Percentiles rank a stretch among this genome's conserved stretches.
Evolutionary conservation across 2,113 vertebrate species (phyloP).

Genomic region (Labeo catla): DNA sequence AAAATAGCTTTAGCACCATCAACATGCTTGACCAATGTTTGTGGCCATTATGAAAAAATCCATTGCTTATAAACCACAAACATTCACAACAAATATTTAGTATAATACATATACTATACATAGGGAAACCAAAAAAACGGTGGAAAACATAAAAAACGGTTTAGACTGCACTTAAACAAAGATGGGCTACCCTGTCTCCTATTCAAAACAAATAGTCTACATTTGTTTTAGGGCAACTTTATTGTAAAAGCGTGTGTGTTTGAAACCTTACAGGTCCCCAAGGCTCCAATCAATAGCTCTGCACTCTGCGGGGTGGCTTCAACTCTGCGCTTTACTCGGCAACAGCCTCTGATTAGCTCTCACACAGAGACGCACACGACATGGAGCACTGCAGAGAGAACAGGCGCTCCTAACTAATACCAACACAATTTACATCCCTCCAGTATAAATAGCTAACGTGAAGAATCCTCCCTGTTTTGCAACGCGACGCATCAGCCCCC

Average conservation of each 20-base stretch:
- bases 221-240: slow-evolving; percentile 43
- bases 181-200: background rate
- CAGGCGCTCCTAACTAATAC: background rate
- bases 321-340: slow-evolving; percentile 49
- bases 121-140: background rate
- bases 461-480: slow-evolving; percentile 1
- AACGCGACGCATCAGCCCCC: background rate
- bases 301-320: slow-evolving; percentile 26
- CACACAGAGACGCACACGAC: slow-evolving; percentile 36
- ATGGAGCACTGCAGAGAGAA: slow-evolving; percentile 38
- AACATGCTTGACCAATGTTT: background rate
- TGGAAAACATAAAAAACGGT: slow-evolving; percentile 10
- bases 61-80: background rate
- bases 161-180: background rate
- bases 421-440: slow-evolving; percentile 41
- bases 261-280: slow-evolving; percentile 45
- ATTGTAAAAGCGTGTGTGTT: slow-evolving; percentile 46
- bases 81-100: slow-evolving; percentile 5
- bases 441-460: slow-evolving; percentile 38
- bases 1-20: background rate
- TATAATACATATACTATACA: background rate
- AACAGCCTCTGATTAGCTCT: slow-evolving; percentile 54
- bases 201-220: slow-evolving; percentile 14
- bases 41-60: background rate
- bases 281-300: slow-evolving; percentile 58